Base-by-base conservation (phyloP, 2,888 invertebrate species). In the Diadromus collaris region DNA sequence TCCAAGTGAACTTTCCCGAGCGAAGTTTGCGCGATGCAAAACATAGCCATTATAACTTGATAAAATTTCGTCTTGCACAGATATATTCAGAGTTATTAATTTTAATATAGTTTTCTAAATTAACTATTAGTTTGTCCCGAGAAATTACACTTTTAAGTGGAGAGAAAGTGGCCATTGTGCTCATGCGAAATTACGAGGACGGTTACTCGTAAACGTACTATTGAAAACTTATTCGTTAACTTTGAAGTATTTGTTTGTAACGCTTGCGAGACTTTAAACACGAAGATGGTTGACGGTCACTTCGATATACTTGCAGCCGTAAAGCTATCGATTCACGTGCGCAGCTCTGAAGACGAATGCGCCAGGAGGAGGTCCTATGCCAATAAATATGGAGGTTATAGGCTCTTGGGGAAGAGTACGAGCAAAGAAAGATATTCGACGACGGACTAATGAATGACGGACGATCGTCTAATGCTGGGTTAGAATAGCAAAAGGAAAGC, bases 391-490 rank as follows among this genome's bases (percentile, higher is more conserved):
- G 54, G 46, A 21, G 38, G 38, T 60, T 38, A 41, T 21, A 44
- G 38, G 63, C 41, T 56, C 46, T n/a, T 44, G 74, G 76, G 69
- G 69, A 58, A 69, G 29, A 21, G 44, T 67, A 75, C 72, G 75
- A 77, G 71, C 71, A 61, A 79, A 68, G 71, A 71, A 68, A 76
- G 68, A 79, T 76, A 76, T 76, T 79, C 68, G 80, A 81, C 77
- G 82, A 82, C 68, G 77, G 78, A 60, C 78, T 76, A 81, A 76
- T 79, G 76, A 75, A 79, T 76, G 75, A 79, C 68, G 78, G 76
- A 82, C 80, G 82, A 82, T 72, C 73, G 72, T 76, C 78, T 81
- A 82, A 82, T 82, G 67, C 54, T 65, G 74, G 77, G 82, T 82
- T 81, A 75, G 76, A 56, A 65, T 68, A 41, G 48, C 58, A 46